Evolutionary conservation across 23 tunicate genomes (phyloP), one percentile per base, ranked within the genome.

Genomic region (Halocynthia aurantium): DNA sequence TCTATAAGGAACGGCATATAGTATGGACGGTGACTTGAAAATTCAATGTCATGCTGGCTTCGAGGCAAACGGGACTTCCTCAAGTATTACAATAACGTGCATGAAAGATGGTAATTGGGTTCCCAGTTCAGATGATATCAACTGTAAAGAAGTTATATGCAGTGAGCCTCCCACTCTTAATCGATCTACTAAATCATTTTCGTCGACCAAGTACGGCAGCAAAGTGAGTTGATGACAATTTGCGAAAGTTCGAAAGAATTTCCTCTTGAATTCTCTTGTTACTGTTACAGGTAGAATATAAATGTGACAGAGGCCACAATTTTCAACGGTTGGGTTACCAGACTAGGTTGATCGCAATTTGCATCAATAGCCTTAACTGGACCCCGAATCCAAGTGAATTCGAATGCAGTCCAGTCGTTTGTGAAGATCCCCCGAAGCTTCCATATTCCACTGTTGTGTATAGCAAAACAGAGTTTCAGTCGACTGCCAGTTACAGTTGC

Each of bases 291-390:
- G 85, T 64, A 6, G n/a, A 68, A 19, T 86, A 81, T 81, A 67
- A 65, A 51, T 86, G 91, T 56, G 13, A 64, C 11, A 13, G 44
- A 56, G 85, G 85, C 0, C 53, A 67, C 55, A 69, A 77, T 55
- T 81, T 86, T 19, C 20, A 73, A 11, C 51, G 74, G 10, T 22
- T 67, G 52, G 68, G 73, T 51, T 69, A 63, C 12, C 20, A 74
- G 18, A 76, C 69, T 5, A 67, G 50, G 15, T 1, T 86, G 63
- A 40, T 57, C 55, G 10, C 69, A 8, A 63, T 53, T n/a, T 86
- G 91, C 54, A 65, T 86, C 7, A 61, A 71, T 7, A 70, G 61
- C 66, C 64, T 69, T 70, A 66, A 77, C 9, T 86, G 91, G 91
- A 6, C 13, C 50, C 91, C 91, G 0, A 52, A 75, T 68, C 84